Evolutionary conservation across 2,888 invertebrate species (phyloP).

Genomic region (Scaptomyza flava): DNA sequence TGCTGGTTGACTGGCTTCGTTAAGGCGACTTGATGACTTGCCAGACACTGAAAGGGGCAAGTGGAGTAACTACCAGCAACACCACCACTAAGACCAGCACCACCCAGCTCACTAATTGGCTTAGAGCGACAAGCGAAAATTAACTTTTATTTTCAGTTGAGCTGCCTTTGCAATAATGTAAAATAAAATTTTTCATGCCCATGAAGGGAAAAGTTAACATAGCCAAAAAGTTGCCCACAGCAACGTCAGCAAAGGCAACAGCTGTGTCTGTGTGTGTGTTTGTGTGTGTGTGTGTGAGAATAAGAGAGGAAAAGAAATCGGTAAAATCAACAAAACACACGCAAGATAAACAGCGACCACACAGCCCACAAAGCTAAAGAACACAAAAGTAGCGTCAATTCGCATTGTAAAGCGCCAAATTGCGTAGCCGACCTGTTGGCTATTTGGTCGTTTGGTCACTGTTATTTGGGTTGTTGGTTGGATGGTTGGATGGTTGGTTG

Average conservation of each 20-base stretch:
- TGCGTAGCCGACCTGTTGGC: constrained; percentile 60
- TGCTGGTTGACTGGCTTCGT: constrained; percentile 69
- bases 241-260: constrained; percentile 27
- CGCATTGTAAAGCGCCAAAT: constrained; percentile 41
- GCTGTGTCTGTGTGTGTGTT: not conserved
- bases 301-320: constrained; percentile 50
- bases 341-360: constrained; percentile 58
- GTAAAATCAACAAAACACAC: constrained; percentile 75
- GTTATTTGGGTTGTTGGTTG: not conserved
- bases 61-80: constrained; percentile 23
- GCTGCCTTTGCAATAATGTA: constrained; percentile 66
- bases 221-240: constrained; percentile 63
- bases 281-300: not conserved
- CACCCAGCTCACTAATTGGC: constrained; percentile 67
- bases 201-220: constrained; percentile 67
- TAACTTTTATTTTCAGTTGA: constrained; percentile 72
- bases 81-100: not conserved
- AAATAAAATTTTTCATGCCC: constrained; percentile 69
- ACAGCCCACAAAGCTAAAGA: constrained; percentile 34
- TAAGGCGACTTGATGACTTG: constrained; percentile 55
- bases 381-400: constrained; percentile 43
- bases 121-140: constrained; percentile 80
- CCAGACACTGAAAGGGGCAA: constrained; percentile 20
- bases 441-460: constrained; percentile 10
- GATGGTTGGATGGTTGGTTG: not conserved